A percentile compares a stretch with the other conserved stretches of the same genome.
Conservation (phyloP, 2,797 vertebrate species). For the Ceryle rudis region DNA sequence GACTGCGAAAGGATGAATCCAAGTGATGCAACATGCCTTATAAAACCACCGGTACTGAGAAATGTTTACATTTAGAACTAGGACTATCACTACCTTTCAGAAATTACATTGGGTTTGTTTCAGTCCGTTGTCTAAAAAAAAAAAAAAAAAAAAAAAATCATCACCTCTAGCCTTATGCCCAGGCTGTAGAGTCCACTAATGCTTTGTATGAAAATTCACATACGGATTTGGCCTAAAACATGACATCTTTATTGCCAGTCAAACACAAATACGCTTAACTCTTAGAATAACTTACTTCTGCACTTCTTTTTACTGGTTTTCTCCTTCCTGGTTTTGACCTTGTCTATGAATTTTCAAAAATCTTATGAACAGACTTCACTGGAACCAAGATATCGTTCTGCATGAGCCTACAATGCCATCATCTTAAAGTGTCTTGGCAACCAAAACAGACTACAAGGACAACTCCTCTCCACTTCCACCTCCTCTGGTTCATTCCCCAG, state of each 20-base stretch:
- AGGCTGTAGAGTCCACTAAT: neutral
- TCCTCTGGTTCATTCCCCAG: neutral
- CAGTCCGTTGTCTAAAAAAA: neutral
- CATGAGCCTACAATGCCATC: neutral
- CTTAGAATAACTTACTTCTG: neutral
- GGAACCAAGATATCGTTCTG: neutral
- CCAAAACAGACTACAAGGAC: neutral
- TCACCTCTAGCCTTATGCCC: neutral
- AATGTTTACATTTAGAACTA: neutral
- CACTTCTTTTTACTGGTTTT: neutral
- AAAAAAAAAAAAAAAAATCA: neutral
- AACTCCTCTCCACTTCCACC: neutral
- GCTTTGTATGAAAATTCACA: neutral
- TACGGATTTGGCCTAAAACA: neutral
- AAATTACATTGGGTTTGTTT: neutral
- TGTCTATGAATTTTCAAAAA: neutral
- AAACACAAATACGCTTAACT: neutral
- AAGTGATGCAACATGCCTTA: neutral
- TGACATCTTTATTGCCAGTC: neutral
- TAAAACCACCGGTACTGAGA: neutral
- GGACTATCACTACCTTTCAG: neutral
- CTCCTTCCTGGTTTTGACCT: neutral
- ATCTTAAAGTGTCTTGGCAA: neutral
- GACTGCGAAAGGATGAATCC: neutral
- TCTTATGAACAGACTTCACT: neutral